Base-by-base conservation (phyloP, 2,888 invertebrate species). In the Holacanthella duospinosa region DNA sequence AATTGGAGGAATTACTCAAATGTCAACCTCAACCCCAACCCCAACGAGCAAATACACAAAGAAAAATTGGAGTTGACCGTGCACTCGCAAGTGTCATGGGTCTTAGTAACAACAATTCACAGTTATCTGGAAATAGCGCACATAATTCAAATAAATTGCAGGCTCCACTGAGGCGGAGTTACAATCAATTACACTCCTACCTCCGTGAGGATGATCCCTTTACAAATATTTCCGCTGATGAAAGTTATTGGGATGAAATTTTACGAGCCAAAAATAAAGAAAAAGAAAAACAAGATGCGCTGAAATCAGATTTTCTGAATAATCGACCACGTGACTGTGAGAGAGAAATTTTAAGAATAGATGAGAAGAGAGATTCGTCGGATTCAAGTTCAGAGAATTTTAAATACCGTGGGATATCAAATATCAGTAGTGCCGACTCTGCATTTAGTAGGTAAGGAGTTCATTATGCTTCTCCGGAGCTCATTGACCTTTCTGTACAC, bases 341-440 rank as follows among this genome's bases (percentile, higher is more conserved):
- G 6, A 4, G 19, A n/a, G 48, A 9, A 21, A 21, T n/a, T n/a
- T 4, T n/a, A 21, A 16, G 4, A 9, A 21, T n/a, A 4, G 48
- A 48, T 9, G 48, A 48, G n/a, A 48, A 48, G 21, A 9, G 19
- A n/a, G 48, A 48, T 4, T 48, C 36, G 16, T 36, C 48, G 12
- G 48, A 48, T 48, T 48, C 48, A 9, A 48, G 48, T 48, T 4
- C n/a, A 21, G 48, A 48, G 21, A 48, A 48, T 21, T 48, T 48
- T 21, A 48, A 48, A 21, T 48, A 48, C 21, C 65, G 70, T 29
- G 70, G 69, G 24, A 65, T 69, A 62, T 70, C 70, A 16, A 70
- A 72, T 60, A 69, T 69, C 43, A 69, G 69, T 66, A 72, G 72
- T 61, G 70, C 68, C n/a, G 72, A 72, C 55, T 72, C 72, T 16